Base-by-base conservation (phyloP, 92 coral and sea anemone species). In the Anthopleura xanthogrammica region DNA sequence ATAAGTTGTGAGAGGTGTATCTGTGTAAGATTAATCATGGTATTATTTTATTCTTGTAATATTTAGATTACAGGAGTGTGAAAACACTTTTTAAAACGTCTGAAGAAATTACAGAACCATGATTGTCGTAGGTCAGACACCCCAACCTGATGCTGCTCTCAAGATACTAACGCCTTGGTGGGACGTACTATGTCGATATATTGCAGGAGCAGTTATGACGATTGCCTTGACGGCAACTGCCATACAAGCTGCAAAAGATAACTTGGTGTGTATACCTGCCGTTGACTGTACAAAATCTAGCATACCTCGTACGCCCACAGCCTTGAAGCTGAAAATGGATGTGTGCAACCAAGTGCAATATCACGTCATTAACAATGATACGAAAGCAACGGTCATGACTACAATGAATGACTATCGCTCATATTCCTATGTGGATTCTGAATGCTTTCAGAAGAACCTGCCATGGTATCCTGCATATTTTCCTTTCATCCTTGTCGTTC, bases 141-240 rank as follows among this genome's bases (percentile, higher is more conserved):
- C 84, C 5, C 62, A 68, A 77, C 84, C 84, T 19, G 84, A 81
- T 71, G 82, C 83, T 2, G 81, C 65, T 22, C 42, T 65, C 60
- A 87, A 83, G 75, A 82, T 87, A 7, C 60, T 87, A 41, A 87
- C 80, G 6, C 87, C 90, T 22, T 68, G 86, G 83, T 87, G 90
- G 90, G 90, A 87, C 41, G 79, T 87, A 41, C 64, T 87, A 2
- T 64, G 86, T 1, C 79, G 85, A 54, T 87, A 87, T 57, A 84
- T 87, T 48, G 76, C 78, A 24, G 78, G 66, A 12, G 80, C 57
- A 52, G 54, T 87, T 64, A 50, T 77, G 75, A 77, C 81, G 29
- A 71, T 87, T 46, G 70, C 86, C 29, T 48, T 87, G 42, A 24
- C 81, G 4, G 46, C 82, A 29, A 72, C 81, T 41, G 90, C 83